Conservation (phyloP, 2,113 vertebrate species). For the Cyphomyrus discorhynchus region DNA sequence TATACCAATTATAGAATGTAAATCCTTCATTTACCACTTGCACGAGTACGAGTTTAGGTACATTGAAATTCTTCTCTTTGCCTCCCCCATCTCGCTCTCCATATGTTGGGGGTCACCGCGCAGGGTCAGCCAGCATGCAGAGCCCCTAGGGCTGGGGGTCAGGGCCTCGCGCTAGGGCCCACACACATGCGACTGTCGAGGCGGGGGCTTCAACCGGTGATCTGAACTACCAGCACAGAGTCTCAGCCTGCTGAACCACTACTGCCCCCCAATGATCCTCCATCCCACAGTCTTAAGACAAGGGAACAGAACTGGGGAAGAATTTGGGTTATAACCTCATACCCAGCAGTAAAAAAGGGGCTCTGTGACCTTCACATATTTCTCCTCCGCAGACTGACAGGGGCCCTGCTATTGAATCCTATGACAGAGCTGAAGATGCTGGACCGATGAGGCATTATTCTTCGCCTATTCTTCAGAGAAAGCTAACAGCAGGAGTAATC, state of each 20-base stretch:
- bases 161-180: neutral
- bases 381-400: neutral
- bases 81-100: neutral
- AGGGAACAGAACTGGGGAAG: neutral
- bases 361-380: neutral
- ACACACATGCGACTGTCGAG: neutral
- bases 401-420: neutral
- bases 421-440: neutral
- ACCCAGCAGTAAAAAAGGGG: neutral
- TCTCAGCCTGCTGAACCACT: neutral
- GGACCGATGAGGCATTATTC: neutral
- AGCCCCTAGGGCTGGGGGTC: neutral
- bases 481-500: neutral
- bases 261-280: neutral
- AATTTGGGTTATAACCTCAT: neutral
- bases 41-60: too few species aligned
- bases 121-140: neutral
- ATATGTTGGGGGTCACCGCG: neutral
- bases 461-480: neutral
- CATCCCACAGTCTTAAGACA: neutral
- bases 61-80: too few species aligned
- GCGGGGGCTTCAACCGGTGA: neutral
- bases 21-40: too few species aligned
- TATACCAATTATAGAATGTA: too few species aligned
- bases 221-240: neutral